Evolutionary conservation across 2,113 vertebrate genomes (phyloP).

Genomic region (Spheniscus mendiculus): DNA sequence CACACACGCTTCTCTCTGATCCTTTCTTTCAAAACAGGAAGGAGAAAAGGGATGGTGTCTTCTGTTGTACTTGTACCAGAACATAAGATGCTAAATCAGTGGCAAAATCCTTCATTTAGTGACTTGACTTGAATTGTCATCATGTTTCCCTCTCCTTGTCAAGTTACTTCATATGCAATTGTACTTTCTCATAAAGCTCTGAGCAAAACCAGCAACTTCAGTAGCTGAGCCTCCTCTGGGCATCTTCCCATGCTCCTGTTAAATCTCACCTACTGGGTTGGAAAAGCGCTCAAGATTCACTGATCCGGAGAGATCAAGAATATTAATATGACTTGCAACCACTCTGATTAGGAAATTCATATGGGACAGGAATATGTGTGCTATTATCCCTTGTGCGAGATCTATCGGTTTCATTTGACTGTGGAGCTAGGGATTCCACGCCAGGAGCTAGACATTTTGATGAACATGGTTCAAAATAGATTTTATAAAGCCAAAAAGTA

Average conservation of each 20-base stretch:
- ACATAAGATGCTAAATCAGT: background rate
- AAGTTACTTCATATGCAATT: background rate
- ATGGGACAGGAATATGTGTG: background rate
- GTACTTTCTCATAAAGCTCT: background rate
- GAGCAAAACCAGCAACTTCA: background rate
- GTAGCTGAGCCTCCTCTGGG: background rate
- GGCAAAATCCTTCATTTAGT: background rate
- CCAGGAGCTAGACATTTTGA: background rate
- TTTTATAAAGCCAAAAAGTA: background rate
- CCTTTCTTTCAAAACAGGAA: background rate
- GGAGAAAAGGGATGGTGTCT: background rate
- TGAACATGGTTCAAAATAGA: background rate
- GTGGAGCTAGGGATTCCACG: background rate
- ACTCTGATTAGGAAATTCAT: background rate
- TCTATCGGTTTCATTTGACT: background rate
- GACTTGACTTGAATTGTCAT: background rate
- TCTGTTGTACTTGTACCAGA: background rate
- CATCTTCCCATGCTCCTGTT: background rate
- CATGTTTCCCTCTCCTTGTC: background rate
- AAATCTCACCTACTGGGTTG: background rate
- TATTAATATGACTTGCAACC: background rate
- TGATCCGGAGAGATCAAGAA: background rate
- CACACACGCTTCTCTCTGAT: background rate
- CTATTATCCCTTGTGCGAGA: background rate
- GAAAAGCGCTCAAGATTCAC: background rate